Conservation (phyloP, 2,888 invertebrate genomes). For the Quadroppia sp. region DNA sequence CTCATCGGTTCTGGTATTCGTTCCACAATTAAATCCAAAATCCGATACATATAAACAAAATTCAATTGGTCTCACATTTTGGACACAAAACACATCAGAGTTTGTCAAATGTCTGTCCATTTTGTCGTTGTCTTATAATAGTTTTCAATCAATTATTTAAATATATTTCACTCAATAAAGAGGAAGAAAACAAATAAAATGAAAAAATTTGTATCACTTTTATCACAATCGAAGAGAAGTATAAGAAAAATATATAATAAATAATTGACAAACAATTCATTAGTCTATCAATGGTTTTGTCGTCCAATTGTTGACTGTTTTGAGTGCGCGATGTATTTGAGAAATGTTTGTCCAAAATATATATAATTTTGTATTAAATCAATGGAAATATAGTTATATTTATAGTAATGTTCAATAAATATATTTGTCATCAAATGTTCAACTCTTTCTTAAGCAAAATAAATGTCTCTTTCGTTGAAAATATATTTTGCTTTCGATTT, state of each 20-base stretch:
- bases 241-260: background rate
- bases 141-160: background rate
- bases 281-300: background rate
- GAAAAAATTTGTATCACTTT: conserved; percentile 14
- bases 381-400: no score
- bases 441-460: background rate
- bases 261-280: background rate
- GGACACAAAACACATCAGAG: no score
- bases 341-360: background rate
- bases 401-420: background rate
- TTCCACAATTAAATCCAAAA: no score
- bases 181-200: background rate
- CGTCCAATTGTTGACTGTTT: background rate
- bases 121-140: background rate
- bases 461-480: background rate
- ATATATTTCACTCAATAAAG: background rate
- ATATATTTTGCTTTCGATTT: background rate
- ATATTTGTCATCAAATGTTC: background rate
- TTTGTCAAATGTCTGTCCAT: no score
- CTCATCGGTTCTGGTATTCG: no score
- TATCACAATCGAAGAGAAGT: conserved; percentile 9
- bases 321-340: no score
- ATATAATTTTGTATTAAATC: no score
- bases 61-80: no score
- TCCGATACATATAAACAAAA: no score